phyloP scores from a whole-genome alignment of 2,113 vertebrate genomes.

The Pampusana beccarii region DNA sequence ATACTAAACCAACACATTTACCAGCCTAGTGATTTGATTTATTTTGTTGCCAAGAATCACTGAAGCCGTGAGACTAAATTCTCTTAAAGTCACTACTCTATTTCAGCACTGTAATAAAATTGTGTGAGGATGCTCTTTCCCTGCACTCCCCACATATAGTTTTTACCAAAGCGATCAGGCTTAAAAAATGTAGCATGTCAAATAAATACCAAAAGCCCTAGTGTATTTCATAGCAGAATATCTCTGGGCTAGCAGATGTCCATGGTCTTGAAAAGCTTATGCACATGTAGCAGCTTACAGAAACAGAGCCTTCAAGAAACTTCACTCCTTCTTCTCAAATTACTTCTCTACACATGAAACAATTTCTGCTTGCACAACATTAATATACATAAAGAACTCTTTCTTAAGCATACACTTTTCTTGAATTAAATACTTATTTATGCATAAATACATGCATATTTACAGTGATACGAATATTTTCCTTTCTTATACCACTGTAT shows the following conservation, averaged over 20 bases:
- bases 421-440: not conserved
- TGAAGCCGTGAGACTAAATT: conserved; percentile 24
- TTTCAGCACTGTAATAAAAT: not conserved
- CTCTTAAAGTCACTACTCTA: not conserved
- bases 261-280: not conserved
- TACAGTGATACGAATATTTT: not conserved
- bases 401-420: not conserved
- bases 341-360: not conserved
- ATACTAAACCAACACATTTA: not conserved
- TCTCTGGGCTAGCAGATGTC: not conserved
- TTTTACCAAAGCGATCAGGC: not conserved
- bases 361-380: not conserved
- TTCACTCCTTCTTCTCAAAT: not conserved
- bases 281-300: not conserved
- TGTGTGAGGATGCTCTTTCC: not conserved
- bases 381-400: not conserved
- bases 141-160: not conserved
- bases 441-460: not conserved
- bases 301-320: not conserved
- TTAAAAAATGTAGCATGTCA: not conserved
- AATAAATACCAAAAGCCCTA: not conserved
- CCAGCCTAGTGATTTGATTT: conserved; percentile 2
- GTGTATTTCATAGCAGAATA: not conserved
- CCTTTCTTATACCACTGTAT: not conserved
- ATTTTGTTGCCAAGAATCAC: conserved; percentile 25